These are phyloP conservation scores for Galeopsomyia nigrocyanea DNA, from an alignment of 2,888 invertebrate species.

Conservation along the genomic window DNA sequence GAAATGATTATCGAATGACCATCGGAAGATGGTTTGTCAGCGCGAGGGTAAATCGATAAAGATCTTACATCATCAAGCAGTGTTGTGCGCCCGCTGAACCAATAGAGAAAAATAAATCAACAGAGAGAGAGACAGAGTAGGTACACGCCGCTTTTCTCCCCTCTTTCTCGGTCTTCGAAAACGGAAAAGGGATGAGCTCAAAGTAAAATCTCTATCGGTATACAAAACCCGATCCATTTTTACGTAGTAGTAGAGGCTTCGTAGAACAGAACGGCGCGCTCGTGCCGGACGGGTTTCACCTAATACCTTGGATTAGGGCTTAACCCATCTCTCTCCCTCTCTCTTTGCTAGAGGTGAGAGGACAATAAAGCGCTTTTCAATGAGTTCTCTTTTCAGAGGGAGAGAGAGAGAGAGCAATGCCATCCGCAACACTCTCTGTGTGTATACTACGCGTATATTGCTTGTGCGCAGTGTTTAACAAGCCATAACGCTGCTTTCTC, in stretches of 20 bases:
- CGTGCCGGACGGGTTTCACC: constrained; percentile 61
- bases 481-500: constrained; percentile 33
- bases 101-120: background rate
- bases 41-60: too few species aligned
- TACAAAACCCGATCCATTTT: constrained; percentile 20
- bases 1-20: too few species aligned
- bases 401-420: background rate
- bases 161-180: background rate
- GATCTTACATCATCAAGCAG: background rate
- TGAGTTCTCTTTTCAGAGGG: too few species aligned
- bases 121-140: too few species aligned
- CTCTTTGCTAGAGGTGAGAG: constrained; percentile 10
- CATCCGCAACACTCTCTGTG: background rate
- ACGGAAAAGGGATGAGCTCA: background rate
- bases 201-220: constrained; percentile 3
- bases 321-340: constrained; percentile 53
- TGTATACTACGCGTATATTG: too few species aligned
- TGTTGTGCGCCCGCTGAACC: too few species aligned
- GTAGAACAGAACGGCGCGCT: constrained; percentile 48
- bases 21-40: too few species aligned
- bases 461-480: background rate
- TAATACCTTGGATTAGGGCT: constrained; percentile 64
- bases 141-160: background rate
- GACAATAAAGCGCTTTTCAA: background rate
- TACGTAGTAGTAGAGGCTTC: constrained; percentile 41